Conservation (phyloP, 1,140 invertebrate species). For the Drosophila rufa region DNA sequence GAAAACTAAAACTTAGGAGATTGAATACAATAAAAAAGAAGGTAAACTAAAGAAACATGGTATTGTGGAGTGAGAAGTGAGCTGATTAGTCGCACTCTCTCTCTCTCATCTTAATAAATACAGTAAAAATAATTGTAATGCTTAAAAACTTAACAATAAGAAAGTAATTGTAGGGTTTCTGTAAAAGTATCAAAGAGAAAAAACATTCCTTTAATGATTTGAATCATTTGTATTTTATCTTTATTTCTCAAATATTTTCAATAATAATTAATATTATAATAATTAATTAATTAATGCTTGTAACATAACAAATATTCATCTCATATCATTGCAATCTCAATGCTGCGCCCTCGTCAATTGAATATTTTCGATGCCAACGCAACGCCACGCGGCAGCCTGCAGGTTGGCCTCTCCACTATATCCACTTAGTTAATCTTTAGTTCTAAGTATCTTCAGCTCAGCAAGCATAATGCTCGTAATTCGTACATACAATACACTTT, state of each 20-base stretch:
- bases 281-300: slow-evolving; percentile 83
- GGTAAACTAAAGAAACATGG: slow-evolving; percentile 7
- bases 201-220: slow-evolving; percentile 65
- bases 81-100: background rate
- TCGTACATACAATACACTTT: slow-evolving; percentile 33
- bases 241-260: slow-evolving; percentile 84
- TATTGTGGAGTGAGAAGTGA: background rate
- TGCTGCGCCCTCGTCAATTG: slow-evolving; percentile 51
- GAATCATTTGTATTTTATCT: slow-evolving; percentile 81
- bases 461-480: slow-evolving; percentile 28
- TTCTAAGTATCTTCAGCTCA: slow-evolving; percentile 49
- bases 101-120: background rate
- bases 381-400: slow-evolving; percentile 35
- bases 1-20: slow-evolving; percentile 41
- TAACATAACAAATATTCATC: slow-evolving; percentile 83
- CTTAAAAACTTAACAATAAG: slow-evolving; percentile 12
- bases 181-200: slow-evolving; percentile 1
- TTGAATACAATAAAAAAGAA: slow-evolving; percentile 10
- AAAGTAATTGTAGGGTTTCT: background rate
- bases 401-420: slow-evolving; percentile 9
- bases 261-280: slow-evolving; percentile 84
- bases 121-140: slow-evolving; percentile 5
- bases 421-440: slow-evolving; percentile 34
- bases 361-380: slow-evolving; percentile 49
- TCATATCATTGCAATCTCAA: slow-evolving; percentile 67